Evolutionary conservation across 2,113 vertebrate genomes (phyloP).

Genomic region (Planiliza haematocheilus): DNA sequence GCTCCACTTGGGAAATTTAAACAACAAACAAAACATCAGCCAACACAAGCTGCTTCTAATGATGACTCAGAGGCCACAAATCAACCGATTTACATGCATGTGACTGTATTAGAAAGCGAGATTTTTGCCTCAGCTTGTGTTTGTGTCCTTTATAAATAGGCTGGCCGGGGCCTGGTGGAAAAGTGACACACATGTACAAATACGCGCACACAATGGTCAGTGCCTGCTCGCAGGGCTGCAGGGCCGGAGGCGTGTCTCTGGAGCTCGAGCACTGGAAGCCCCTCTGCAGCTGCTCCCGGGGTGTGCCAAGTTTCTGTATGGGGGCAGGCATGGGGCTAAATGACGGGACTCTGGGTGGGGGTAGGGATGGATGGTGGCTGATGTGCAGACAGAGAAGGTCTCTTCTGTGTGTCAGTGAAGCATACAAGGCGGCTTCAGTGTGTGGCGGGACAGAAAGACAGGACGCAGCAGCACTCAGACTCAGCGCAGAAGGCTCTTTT

Average conservation of each 20-base stretch:
- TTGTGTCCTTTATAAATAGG: conserved; percentile 48
- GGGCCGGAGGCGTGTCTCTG: conserved; percentile 75
- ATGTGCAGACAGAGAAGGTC: conserved; percentile 79
- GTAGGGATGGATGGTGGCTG: conserved; percentile 67
- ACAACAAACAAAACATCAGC: conserved; percentile 72
- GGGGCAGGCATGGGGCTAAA: conserved; percentile 73
- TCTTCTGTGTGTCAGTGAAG: conserved; percentile 71
- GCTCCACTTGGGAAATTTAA: conserved; percentile 75
- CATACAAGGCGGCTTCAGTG: conserved; percentile 78
- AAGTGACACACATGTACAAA: conserved; percentile 58
- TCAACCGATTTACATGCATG: conserved; percentile 43
- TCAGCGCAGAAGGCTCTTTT: conserved; percentile 55
- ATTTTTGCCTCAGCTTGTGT: conserved; percentile 36
- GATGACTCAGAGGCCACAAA: conserved; percentile 65
- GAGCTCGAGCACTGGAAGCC: conserved; percentile 72
- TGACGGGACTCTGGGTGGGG: conserved; percentile 64
- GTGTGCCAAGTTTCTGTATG: conserved; percentile 84
- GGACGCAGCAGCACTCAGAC: conserved; percentile 47
- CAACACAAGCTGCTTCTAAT: conserved; percentile 64
- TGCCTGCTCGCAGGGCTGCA: conserved; percentile 68
- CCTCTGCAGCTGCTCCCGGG: conserved; percentile 82
- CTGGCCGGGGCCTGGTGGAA: conserved; percentile 45
- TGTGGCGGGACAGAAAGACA: conserved; percentile 69
- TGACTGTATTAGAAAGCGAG: conserved; percentile 37
- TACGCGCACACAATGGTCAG: conserved; percentile 62